These are phyloP conservation scores for Burhinus bistriatus DNA, from an alignment of 2,113 vertebrate species.

Conservation along the genomic window DNA sequence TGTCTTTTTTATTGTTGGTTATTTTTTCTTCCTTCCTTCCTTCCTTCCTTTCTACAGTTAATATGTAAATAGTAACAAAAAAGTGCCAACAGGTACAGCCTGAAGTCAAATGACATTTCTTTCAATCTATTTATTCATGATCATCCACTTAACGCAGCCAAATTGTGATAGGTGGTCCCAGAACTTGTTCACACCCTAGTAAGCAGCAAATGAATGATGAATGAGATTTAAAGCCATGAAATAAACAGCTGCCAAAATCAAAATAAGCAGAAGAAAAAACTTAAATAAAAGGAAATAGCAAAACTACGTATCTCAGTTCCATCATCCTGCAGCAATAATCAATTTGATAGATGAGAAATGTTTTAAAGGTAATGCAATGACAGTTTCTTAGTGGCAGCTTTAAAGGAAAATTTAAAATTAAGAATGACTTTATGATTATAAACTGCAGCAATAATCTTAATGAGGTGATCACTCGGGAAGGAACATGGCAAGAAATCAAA, in stretches of 20 bases:
- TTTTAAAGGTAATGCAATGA: neutral
- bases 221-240: neutral
- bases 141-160: neutral
- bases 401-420: constrained; percentile 1
- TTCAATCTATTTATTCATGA: neutral
- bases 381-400: neutral
- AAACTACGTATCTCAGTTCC: neutral
- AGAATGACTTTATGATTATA: neutral
- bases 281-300: neutral
- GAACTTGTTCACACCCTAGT: neutral
- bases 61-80: neutral
- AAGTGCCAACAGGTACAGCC: neutral
- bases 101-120: neutral
- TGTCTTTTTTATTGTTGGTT: neutral
- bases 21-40: neutral
- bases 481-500: constrained; percentile 8
- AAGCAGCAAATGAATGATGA: neutral
- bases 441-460: neutral
- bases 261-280: neutral
- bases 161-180: neutral
- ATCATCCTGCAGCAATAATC: neutral
- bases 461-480: neutral
- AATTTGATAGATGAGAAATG: neutral
- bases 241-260: neutral
- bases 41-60: neutral